Evolutionary conservation across 2,888 invertebrate genomes (phyloP), one percentile per base, ranked within the genome.

Genomic region (Acanthosepion pharaonis): DNA sequence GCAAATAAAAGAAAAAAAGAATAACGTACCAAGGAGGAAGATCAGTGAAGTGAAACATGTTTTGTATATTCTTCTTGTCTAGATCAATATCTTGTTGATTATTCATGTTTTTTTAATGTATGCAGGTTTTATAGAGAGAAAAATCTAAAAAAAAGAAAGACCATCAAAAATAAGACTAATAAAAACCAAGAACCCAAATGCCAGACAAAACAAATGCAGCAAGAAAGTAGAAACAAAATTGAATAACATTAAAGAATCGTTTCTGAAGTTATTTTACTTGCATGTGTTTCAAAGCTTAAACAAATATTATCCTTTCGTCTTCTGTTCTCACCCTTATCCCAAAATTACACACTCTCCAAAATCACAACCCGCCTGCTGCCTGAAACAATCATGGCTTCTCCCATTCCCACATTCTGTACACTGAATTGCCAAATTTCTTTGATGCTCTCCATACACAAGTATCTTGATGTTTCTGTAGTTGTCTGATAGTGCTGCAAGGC

Each of bases 211-310:
- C 28, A 28, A 28, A n/a, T 6, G 23, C n/a, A 78, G 78, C n/a
- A 11, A n/a, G 78, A 5, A 11, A n/a, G n/a, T 15, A 15, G 78
- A n/a, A 18, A 78, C n/a, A 78, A 9, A 33, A n/a, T 33, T 78
- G 78, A 78, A 78, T 78, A 78, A 33, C 78, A n/a, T 78, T 78
- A n/a, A 15, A 78, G 78, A 78, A 78, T 78, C n/a, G 33, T n/a
- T 78, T 78, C 78, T 78, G 78, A 78, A 78, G n/a, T 78, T 78
- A 78, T 78, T 78, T n/a, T 78, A 78, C n/a, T 78, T 78, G 78
- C 78, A n/a, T 78, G 78, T 78, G 15, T 78, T 78, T 78, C 78
- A 78, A 78, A 78, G 78, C n/a, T 78, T 78, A 78, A 78, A 78
- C 78, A 78, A 78, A 78, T n/a, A n/a, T 8, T 78, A 78, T 78